Conservation (phyloP, 2,888 invertebrate genomes). For the Aporophyla lueneburgensis region DNA sequence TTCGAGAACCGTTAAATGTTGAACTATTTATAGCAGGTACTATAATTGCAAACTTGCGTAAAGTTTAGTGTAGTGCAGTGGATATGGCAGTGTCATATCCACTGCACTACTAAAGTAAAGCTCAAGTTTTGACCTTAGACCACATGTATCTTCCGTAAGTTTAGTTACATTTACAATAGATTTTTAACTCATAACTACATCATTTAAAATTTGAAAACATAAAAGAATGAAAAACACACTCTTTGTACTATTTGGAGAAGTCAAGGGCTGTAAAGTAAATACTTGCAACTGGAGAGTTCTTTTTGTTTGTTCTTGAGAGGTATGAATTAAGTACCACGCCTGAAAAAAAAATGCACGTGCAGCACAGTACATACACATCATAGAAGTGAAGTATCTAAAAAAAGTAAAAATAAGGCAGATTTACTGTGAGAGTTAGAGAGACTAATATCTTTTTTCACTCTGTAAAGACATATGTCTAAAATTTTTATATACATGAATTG, state of each 20-base stretch:
- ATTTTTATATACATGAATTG: too few relatives aligned
- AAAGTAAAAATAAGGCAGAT: too few relatives aligned
- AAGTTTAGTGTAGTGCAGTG: background rate
- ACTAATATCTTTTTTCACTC: too few relatives aligned
- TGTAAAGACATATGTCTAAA: too few relatives aligned
- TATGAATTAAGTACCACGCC: too few relatives aligned
- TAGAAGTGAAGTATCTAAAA: too few relatives aligned
- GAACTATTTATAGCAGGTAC: background rate
- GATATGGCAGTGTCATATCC: background rate
- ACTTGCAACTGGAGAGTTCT: background rate
- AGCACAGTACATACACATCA: too few relatives aligned
- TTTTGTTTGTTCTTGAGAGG: too few relatives aligned
- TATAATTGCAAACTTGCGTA: background rate
- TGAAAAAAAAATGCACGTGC: too few relatives aligned
- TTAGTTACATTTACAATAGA: background rate
- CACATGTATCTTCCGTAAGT: background rate
- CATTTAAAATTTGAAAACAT: background rate
- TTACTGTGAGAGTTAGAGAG: too few relatives aligned
- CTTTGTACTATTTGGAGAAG: background rate
- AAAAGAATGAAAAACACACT: background rate
- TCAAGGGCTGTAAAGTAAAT: background rate
- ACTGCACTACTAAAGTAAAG: slow-evolving; percentile 3
- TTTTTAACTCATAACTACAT: background rate
- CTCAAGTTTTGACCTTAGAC: too few relatives aligned
- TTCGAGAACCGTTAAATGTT: background rate